Evolutionary conservation across 1,140 invertebrate genomes (phyloP).

Genomic region (Colletes gigas): DNA sequence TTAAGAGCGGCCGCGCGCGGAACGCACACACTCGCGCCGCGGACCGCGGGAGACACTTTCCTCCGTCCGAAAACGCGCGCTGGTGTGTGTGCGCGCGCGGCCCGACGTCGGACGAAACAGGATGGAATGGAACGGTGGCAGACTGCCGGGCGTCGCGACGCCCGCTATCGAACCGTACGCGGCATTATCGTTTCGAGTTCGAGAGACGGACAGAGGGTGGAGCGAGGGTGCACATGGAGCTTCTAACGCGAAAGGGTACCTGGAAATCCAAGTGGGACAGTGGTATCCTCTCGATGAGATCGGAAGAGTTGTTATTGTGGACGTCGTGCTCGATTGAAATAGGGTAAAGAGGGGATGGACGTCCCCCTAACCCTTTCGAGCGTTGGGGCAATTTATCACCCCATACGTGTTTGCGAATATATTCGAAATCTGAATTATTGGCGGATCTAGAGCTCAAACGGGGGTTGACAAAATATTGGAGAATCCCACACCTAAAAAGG

Average conservation of each 20-base stretch:
- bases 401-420: too few species aligned
- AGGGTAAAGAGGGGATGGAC: too few species aligned
- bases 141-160: slow-evolving; percentile 79
- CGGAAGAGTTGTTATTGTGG: neutral
- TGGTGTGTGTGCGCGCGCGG: neutral
- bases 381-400: too few species aligned
- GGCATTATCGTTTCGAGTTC: slow-evolving; percentile 62
- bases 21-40: neutral
- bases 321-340: neutral
- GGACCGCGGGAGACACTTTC: neutral
- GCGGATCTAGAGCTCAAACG: too few species aligned
- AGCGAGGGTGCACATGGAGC: slow-evolving; percentile 12
- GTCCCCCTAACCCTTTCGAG: too few species aligned
- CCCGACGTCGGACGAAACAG: slow-evolving; percentile 59
- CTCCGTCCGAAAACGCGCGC: slow-evolving; percentile 41
- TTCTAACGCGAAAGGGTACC: slow-evolving; percentile 13
- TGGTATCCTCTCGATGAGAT: neutral
- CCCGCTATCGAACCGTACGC: slow-evolving; percentile 71
- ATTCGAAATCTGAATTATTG: too few species aligned
- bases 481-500: too few species aligned
- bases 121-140: slow-evolving; percentile 71
- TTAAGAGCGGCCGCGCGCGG: slow-evolving; percentile 1
- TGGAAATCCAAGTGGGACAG: neutral
- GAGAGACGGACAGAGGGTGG: slow-evolving; percentile 25
- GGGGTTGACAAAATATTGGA: too few species aligned